A percentile compares a stretch with the other conserved stretches of the same genome.
Evolutionary conservation across 2,888 invertebrate genomes (phyloP).

Genomic region (Dryobotodes eremita): DNA sequence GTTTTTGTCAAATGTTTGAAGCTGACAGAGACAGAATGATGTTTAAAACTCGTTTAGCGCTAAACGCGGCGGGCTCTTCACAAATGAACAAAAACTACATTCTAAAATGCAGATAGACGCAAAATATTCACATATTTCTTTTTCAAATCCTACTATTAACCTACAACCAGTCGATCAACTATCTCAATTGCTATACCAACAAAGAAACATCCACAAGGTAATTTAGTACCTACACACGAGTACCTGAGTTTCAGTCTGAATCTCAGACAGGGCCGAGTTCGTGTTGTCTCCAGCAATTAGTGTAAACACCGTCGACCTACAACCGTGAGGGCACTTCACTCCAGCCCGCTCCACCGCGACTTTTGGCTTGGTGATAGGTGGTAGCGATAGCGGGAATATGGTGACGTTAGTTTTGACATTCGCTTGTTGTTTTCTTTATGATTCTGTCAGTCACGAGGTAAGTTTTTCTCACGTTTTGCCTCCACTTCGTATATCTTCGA

Average conservation of each 20-base stretch:
- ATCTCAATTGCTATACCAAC: neutral
- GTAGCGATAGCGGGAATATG: constrained; percentile 29
- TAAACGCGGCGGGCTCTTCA: neutral
- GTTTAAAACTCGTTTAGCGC: too few species aligned
- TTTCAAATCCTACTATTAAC: neutral
- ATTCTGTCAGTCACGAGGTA: neutral
- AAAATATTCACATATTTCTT: neutral
- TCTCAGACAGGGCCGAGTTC: constrained; percentile 73
- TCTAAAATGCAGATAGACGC: neutral
- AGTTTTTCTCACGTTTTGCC: neutral
- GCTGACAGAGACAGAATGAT: too few species aligned
- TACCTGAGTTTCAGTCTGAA: constrained; percentile 52
- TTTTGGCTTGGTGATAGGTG: constrained; percentile 33
- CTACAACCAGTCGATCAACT: constrained; percentile 1
- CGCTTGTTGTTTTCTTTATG: neutral
- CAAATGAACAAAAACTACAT: neutral
- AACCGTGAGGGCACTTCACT: constrained; percentile 79
- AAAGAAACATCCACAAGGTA: constrained; percentile 36
- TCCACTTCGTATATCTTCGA: neutral
- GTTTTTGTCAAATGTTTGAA: too few species aligned
- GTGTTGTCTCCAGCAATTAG: constrained; percentile 85
- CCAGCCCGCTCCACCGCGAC: constrained; percentile 61
- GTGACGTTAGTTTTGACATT: neutral
- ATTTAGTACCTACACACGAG: constrained; percentile 27
- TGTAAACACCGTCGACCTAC: constrained; percentile 85